Base-by-base conservation (phyloP, 2,888 invertebrate genomes). In the Cosmopolites sordidus region DNA sequence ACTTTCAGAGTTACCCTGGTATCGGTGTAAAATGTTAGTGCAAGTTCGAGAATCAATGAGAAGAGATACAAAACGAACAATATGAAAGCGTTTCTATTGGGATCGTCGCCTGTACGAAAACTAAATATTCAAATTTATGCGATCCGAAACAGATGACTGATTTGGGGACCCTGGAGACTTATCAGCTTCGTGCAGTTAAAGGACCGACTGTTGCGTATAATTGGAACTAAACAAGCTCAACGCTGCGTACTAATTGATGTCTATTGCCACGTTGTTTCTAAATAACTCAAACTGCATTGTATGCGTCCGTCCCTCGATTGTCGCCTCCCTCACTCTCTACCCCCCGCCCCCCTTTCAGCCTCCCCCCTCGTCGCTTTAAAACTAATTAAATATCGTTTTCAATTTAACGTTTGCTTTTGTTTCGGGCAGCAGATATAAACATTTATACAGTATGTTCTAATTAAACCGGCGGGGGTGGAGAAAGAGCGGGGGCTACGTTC, bases 221-320 rank as follows among this genome's bases (percentile, higher is more conserved):
- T 73, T 73, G 71, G 68, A 69, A 72, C 73, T 70, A 72, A 73
- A 73, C 73, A 73, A 73, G 72, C 72, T 69, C 73, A 73, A 64
- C 68, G 70, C 72, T 70, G 73, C 73, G 73, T 71, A 70, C 71
- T 73, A 73, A 73, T 73, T 73, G 73, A 71, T 69, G 72, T 69
- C 72, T 72, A 72, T 73, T 71, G 72, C 72, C 68, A 71, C 69
- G 71, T 71, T 72, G 73, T 73, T 72, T 72, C 72, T 69, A 69
- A 71, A 72, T 49, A 58, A 53, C 53, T 50, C 18, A 54, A 54
- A 51, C 48, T 52, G 53, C 48, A 47, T 41, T 40, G 22, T 46
- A 45, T 16, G 41, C 16, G 9, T 11, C n/a, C 2, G 33, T 12
- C 40, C n/a, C 9, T 14, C 15, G 2, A 8, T 5, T 40, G 40